Percentiles rank a stretch among this genome's conserved stretches.
phyloP scores from a whole-genome alignment of 2,113 vertebrate genomes.

The Steatornis caripensis region DNA sequence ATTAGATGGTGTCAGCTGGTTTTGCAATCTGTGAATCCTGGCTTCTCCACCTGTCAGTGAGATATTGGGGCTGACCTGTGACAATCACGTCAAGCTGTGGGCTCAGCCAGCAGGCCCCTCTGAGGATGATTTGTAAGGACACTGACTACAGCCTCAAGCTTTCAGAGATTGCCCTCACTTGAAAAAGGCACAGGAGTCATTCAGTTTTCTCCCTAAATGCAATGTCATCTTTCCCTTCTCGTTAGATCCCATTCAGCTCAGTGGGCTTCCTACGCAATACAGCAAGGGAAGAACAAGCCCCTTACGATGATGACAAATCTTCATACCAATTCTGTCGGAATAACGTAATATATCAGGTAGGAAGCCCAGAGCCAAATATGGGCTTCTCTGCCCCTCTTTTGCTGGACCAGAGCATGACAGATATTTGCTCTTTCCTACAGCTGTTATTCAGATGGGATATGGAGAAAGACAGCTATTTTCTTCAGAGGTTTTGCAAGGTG shows the following conservation, averaged over 20 bases:
- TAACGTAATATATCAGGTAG: background rate
- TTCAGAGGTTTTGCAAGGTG: background rate
- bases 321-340: background rate
- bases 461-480: background rate
- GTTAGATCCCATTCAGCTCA: constrained; percentile 36
- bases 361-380: background rate
- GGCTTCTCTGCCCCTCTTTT: background rate
- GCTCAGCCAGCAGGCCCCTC: background rate
- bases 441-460: background rate
- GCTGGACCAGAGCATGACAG: background rate
- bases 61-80: background rate
- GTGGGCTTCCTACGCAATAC: background rate
- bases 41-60: background rate
- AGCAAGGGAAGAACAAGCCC: background rate
- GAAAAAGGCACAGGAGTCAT: background rate
- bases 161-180: background rate
- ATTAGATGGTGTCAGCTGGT: background rate
- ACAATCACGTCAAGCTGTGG: background rate
- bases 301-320: background rate
- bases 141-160: background rate
- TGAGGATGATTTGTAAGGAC: background rate
- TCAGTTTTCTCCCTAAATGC: background rate
- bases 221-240: constrained; percentile 45
- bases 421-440: background rate
- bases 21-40: background rate